These are phyloP conservation scores for Trachops cirrhosus DNA, from an alignment of 2,797 vertebrate genomes.

Conservation along the genomic window DNA sequence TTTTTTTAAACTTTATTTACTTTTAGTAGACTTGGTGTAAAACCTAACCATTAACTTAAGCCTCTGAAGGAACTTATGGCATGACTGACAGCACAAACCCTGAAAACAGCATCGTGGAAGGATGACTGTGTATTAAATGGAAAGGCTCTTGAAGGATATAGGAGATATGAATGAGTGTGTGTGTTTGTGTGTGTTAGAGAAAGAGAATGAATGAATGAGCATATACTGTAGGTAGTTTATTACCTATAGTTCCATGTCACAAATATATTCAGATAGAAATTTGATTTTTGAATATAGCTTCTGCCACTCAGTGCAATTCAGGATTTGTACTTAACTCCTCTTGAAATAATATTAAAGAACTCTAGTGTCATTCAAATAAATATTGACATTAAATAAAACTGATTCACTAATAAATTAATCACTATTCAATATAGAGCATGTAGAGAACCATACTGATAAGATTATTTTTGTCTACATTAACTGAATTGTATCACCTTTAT, in stretches of 20 bases:
- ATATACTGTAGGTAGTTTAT: background rate
- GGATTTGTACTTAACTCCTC: slow-evolving; percentile 9
- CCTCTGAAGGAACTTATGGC: background rate
- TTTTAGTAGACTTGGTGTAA: background rate
- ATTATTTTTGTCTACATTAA: slow-evolving; percentile 54
- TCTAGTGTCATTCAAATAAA: slow-evolving; percentile 8
- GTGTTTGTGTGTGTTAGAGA: background rate
- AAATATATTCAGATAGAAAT: background rate
- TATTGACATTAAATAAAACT: slow-evolving; percentile 58
- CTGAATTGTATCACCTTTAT: background rate
- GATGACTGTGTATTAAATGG: background rate
- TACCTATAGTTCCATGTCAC: background rate
- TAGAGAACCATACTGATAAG: slow-evolving; percentile 50
- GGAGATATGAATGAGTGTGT: background rate
- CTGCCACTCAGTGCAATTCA: background rate
- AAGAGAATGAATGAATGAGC: background rate
- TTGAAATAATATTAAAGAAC: slow-evolving; percentile 35
- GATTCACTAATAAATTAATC: slow-evolving; percentile 54
- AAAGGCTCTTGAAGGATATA: background rate
- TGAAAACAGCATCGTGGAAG: background rate
- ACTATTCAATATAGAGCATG: slow-evolving; percentile 42
- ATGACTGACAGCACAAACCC: background rate
- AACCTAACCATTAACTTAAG: background rate
- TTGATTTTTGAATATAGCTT: background rate
- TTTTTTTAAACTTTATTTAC: background rate